Percentiles rank a stretch among this genome's conserved stretches.
Conservation (phyloP, 2,797 vertebrate species). For the Rhynchonycteris naso region DNA sequence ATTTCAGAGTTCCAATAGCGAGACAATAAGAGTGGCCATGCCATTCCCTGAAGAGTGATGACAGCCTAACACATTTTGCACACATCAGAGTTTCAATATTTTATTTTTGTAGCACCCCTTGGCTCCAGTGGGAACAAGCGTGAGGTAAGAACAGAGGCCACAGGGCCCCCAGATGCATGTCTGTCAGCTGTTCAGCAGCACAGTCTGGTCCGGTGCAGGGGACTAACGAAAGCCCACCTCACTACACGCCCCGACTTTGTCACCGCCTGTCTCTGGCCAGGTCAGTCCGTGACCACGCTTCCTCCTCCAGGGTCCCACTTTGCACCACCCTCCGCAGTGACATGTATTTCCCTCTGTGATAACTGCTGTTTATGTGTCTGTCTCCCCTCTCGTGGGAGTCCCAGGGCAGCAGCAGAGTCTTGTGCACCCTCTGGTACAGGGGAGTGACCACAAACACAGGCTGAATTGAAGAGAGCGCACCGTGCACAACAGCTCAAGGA, state of each 20-base stretch:
- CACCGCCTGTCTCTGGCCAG: background rate
- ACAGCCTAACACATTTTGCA: background rate
- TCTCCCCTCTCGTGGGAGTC: background rate
- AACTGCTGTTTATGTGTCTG: background rate
- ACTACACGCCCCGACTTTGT: rapidly evolving
- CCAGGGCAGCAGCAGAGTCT: background rate
- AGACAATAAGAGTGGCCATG: background rate
- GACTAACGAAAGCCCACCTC: rapidly evolving
- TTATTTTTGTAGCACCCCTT: background rate
- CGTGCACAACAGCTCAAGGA: background rate
- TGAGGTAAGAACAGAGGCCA: background rate
- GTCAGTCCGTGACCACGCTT: background rate
- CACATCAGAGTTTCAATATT: background rate
- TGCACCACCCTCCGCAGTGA: background rate
- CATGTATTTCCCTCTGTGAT: background rate
- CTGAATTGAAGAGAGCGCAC: background rate
- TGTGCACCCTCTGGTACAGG: background rate
- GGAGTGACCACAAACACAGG: background rate
- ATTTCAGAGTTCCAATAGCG: background rate
- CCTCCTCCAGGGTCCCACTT: background rate
- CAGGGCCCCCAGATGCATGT: rapidly evolving
- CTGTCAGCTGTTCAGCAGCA: rapidly evolving
- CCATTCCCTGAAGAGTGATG: background rate
- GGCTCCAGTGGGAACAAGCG: background rate
- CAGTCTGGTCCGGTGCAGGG: rapidly evolving